phyloP scores from a whole-genome alignment of 2,797 vertebrate genomes.

The Ibycter americanus region DNA sequence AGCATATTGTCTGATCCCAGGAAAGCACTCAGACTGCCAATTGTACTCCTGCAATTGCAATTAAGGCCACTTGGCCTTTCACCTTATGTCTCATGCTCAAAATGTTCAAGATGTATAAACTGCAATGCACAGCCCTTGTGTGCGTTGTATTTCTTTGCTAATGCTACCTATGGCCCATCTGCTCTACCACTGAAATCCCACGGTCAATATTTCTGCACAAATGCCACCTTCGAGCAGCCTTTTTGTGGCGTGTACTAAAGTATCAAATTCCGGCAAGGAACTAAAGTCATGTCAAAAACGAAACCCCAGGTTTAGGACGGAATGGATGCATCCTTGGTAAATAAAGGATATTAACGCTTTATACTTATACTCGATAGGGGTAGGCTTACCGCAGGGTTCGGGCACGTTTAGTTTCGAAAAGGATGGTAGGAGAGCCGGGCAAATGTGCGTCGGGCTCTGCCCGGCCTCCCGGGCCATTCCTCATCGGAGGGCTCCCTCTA shows the following conservation, averaged over 20 bases:
- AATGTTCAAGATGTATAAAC: background rate
- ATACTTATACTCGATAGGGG: accelerated
- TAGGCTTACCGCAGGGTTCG: accelerated
- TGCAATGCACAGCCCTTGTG: background rate
- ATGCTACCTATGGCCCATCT: background rate
- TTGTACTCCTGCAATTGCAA: background rate
- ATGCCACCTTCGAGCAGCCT: background rate
- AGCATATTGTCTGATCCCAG: background rate
- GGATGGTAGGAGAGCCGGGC: background rate
- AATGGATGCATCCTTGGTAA: too few species aligned
- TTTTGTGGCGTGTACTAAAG: background rate
- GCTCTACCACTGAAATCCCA: constrained; percentile 7
- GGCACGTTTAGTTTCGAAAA: accelerated
- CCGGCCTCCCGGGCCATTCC: background rate
- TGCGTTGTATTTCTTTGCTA: background rate
- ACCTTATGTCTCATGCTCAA: background rate
- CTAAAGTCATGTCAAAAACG: accelerated
- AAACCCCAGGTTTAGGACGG: accelerated
- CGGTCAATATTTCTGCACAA: background rate
- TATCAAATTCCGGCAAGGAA: background rate
- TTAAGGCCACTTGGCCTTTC: constrained; percentile 35
- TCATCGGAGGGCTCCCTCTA: constrained; percentile 45
- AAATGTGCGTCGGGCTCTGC: accelerated
- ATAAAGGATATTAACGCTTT: accelerated
- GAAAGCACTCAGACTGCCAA: background rate